These are phyloP conservation scores for Neogale vison DNA, from an alignment of 2,113 vertebrate species.

Conservation along the genomic window DNA sequence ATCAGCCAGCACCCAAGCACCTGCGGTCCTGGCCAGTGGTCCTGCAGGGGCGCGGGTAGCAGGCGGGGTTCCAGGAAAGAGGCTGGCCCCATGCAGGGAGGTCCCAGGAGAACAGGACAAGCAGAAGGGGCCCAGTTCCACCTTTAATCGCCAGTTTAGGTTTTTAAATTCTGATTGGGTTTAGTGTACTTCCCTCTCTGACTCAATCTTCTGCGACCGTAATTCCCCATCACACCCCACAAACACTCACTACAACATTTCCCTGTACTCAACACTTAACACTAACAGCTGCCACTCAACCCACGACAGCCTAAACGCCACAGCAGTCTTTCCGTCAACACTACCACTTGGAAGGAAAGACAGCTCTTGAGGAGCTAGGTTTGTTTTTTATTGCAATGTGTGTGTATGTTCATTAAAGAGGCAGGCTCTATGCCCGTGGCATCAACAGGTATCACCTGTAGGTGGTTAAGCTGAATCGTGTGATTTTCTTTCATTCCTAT, in stretches of 20 bases:
- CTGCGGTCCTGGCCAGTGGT: background rate
- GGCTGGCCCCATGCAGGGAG: background rate
- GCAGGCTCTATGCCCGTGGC: background rate
- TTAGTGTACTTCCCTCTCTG: too few species aligned
- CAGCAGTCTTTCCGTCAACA: background rate
- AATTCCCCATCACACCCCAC: background rate
- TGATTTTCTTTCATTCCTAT: background rate
- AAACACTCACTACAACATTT: too few species aligned
- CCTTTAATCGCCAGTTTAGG: background rate
- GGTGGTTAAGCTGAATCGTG: background rate
- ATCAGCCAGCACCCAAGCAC: background rate
- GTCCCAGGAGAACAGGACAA: background rate
- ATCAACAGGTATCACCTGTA: background rate
- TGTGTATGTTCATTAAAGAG: background rate
- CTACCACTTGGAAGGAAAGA: background rate
- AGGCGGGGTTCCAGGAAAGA: background rate
- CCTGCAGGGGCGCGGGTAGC: fast-evolving
- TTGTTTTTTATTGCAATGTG: background rate
- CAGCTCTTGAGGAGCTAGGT: background rate
- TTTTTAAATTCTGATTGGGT: background rate
- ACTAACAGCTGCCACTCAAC: background rate
- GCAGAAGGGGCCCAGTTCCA: background rate
- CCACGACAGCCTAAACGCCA: background rate
- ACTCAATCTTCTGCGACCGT: background rate
- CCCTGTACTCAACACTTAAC: fast-evolving